A percentile compares a stretch with the other conserved stretches of the same genome.
These are phyloP conservation scores for Lordiphosa fenestrarum DNA, from an alignment of 2,888 invertebrate species.

Conservation along the genomic window DNA sequence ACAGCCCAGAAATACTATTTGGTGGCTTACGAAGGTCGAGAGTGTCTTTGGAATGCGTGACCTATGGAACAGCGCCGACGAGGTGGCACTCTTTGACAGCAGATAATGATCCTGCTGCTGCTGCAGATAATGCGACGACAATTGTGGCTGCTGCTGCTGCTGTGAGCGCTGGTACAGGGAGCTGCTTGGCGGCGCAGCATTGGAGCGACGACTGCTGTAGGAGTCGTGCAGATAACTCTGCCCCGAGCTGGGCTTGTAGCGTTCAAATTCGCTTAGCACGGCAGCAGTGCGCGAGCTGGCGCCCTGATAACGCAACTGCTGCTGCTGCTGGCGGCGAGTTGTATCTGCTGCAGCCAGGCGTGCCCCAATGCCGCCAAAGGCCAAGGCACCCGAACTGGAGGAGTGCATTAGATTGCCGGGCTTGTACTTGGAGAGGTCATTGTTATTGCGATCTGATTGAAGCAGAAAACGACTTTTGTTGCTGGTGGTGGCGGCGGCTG, in stretches of 20 bases:
- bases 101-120: constrained; percentile 70
- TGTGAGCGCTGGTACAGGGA: constrained; percentile 69
- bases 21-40: constrained; percentile 80
- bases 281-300: constrained; percentile 66
- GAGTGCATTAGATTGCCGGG: constrained; percentile 75
- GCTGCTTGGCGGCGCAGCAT: constrained; percentile 37
- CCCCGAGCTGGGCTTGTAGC: constrained; percentile 52
- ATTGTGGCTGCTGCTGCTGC: constrained; percentile 63
- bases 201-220: constrained; percentile 65
- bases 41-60: constrained; percentile 81
- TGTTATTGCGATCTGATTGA: constrained; percentile 72
- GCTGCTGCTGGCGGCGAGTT: constrained; percentile 57
- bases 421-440: constrained; percentile 75
- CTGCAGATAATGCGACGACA: constrained; percentile 53
- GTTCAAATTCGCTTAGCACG: constrained; percentile 68
- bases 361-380: constrained; percentile 77
- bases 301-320: constrained; percentile 59
- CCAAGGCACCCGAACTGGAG: constrained; percentile 75
- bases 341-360: constrained; percentile 69
- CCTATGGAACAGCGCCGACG: constrained; percentile 82
- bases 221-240: constrained; percentile 69
- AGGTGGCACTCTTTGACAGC: constrained; percentile 78
- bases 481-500: constrained; percentile 79
- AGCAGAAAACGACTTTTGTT: constrained; percentile 69
- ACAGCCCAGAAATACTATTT: constrained; percentile 27